These are phyloP conservation scores for Ceyx cyanopectus DNA, from an alignment of 2,113 vertebrate species.

Conservation along the genomic window DNA sequence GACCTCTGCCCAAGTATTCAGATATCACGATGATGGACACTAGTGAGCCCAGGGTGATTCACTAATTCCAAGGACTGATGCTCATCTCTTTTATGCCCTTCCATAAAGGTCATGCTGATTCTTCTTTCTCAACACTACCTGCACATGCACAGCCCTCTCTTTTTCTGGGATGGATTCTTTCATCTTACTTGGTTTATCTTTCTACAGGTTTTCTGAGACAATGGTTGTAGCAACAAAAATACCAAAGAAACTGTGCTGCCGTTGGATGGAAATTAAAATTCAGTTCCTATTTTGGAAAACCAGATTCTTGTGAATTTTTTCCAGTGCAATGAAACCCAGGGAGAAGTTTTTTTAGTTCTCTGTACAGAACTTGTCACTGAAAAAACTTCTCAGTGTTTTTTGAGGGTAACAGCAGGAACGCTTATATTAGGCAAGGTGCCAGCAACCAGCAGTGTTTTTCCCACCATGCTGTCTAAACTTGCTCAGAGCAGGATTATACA, in stretches of 20 bases:
- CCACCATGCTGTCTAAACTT: constrained; percentile 45
- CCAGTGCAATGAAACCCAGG: neutral
- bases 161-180: constrained; percentile 41
- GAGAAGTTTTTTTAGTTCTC: constrained; percentile 23
- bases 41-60: constrained; percentile 41
- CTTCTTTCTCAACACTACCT: constrained; percentile 49
- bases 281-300: neutral
- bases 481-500: constrained; percentile 44
- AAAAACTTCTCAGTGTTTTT: neutral
- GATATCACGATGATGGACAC: constrained; percentile 53
- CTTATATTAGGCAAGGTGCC: constrained; percentile 63
- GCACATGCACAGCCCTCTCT: constrained; percentile 40
- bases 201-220: neutral
- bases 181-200: constrained; percentile 30
- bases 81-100: constrained; percentile 48
- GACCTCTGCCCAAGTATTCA: constrained; percentile 69
- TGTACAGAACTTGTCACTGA: neutral
- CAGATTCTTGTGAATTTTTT: neutral
- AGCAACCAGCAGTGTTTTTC: constrained; percentile 60
- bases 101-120: constrained; percentile 46
- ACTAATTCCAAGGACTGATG: constrained; percentile 48
- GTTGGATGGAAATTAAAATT: neutral
- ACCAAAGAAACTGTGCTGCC: neutral
- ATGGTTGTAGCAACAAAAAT: neutral
- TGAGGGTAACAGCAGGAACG: constrained; percentile 60